Percentiles rank a stretch among this genome's conserved stretches.
Conservation (phyloP, 2,797 vertebrate genomes). For the Typhlichthys eigenmanni region DNA sequence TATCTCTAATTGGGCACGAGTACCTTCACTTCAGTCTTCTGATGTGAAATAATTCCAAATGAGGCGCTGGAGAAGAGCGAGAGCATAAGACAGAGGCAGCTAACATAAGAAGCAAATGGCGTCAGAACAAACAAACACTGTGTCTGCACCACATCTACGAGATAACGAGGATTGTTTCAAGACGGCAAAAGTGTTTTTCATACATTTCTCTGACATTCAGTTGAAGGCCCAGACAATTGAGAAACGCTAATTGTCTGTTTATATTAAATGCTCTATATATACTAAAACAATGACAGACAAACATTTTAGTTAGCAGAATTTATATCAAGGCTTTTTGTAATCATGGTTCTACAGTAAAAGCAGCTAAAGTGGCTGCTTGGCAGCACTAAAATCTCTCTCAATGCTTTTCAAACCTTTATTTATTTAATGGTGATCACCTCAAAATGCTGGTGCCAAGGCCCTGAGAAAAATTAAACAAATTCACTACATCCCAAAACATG, state of each 20-base stretch:
- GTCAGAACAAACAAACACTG: not conserved
- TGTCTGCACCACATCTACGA: conserved; percentile 13
- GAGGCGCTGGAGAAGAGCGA: conserved; percentile 18
- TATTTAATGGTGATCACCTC: conserved; percentile 3
- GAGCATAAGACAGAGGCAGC: conserved; percentile 8
- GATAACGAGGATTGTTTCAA: conserved; percentile 21
- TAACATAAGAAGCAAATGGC: not conserved
- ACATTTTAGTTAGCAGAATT: not conserved
- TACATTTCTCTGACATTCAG: conserved; percentile 17
- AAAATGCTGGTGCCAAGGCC: conserved; percentile 6
- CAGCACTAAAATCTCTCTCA: not conserved
- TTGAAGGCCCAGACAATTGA: conserved; percentile 11
- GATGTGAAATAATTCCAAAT: conserved; percentile 35
- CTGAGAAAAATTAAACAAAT: not conserved
- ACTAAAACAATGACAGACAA: too few relatives aligned
- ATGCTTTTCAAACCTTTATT: not conserved
- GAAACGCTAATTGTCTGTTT: conserved; percentile 35
- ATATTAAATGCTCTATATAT: not conserved
- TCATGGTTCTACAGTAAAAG: too few relatives aligned
- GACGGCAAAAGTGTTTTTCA: conserved; percentile 15
- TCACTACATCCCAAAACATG: conserved; percentile 3
- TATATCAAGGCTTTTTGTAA: not conserved
- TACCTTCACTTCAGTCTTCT: conserved; percentile 31
- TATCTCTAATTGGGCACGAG: conserved; percentile 34
- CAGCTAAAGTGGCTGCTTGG: not conserved